Evolutionary conservation across 2,113 vertebrate species (phyloP), one percentile per base, ranked within the genome.

Genomic region (Gasterosteus aculeatus): DNA sequence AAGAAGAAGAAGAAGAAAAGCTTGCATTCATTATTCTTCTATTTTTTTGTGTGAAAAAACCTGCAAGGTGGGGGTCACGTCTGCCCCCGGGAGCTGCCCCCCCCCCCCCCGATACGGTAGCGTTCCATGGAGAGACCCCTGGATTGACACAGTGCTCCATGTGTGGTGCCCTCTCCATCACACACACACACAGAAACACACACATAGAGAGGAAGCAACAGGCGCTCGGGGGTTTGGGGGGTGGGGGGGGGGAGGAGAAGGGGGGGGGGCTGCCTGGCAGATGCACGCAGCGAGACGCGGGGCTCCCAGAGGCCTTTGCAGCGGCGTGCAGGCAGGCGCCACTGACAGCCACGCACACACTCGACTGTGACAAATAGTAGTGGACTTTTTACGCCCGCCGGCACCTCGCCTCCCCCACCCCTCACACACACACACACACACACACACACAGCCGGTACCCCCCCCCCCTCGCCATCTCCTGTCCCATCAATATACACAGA

Each of bases 281-380:
- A 86, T 85, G 71, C 62, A 54, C n/a, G 42, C 44, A 16, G 62
- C 61, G 75, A 66, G 44, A 68, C n/a, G 5, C 53, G 10, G 46
- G 47, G 54, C 46, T 87, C 87, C 83, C 91, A 87, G 82, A 88
- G 89, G 82, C 78, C 87, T 81, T 79, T 80, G 78, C 67, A 80
- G 78, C 74, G 11, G 69, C 72, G 72, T 80, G 64, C 75, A 69
- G 67, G 66, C 58, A 8, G 66, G 69, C 58, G 5, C 67, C 73
- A 54, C 62, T 83, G 87, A 89, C 88, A 87, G 85, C 78, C 56
- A 75, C 46, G 72, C 74, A 56, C 58, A 64, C 54, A 82, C 72
- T 56, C 38, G 59, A 80, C 69, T 29, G 79, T 89, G 91, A 93
- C 88, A 90, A 89, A 92, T 90, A 63, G 82, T 66, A 71, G 77